Percentiles rank a stretch among this genome's conserved stretches.
Evolutionary conservation across 2,797 vertebrate species (phyloP).

Genomic region (Pempheris klunzingeri): DNA sequence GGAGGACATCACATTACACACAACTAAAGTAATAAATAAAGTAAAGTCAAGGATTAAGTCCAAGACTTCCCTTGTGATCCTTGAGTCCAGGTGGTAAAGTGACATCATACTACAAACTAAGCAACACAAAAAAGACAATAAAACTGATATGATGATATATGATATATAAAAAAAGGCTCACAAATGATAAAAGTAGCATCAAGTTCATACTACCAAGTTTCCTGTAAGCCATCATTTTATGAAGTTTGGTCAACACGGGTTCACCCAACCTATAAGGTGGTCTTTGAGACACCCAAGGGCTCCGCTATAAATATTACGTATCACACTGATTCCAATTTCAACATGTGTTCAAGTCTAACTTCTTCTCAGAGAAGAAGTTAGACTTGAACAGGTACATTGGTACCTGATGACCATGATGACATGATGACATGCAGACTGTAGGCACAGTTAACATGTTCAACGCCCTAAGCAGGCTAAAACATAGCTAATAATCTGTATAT

Average conservation of each 20-base stretch:
- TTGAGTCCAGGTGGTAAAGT: not conserved
- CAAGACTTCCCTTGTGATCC: not conserved
- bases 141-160: too few relatives aligned
- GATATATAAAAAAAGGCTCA: not conserved
- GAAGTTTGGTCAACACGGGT: not conserved
- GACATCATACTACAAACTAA: not conserved
- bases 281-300: not conserved
- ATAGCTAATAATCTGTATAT: not conserved
- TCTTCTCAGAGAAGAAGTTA: not conserved
- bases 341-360: not conserved
- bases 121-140: not conserved
- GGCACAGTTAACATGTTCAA: too few relatives aligned
- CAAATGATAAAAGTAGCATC: not conserved
- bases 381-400: too few relatives aligned
- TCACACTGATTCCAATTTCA: not conserved
- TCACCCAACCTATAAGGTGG: not conserved
- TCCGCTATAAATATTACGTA: not conserved
- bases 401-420: too few relatives aligned
- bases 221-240: not conserved
- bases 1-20: not conserved
- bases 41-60: not conserved
- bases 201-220: not conserved
- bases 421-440: not conserved
- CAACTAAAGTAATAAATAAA: not conserved
- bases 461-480: too few relatives aligned